A percentile compares a stretch with the other conserved stretches of the same genome.
phyloP scores from a whole-genome alignment of 2,888 invertebrate genomes.

The Taenaris catops region DNA sequence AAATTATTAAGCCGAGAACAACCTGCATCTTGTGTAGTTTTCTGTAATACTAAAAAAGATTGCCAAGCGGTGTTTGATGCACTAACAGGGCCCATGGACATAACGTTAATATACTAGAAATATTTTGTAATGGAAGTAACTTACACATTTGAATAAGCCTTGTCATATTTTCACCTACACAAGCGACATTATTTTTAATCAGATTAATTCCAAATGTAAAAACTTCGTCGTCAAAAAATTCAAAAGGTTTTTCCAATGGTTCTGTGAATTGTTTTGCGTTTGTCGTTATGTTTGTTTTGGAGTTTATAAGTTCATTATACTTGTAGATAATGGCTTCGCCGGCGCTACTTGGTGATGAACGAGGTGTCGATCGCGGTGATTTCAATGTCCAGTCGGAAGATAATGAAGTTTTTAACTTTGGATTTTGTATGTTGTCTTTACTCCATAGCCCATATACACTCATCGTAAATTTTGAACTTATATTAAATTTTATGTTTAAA shows the following conservation, averaged over 20 bases:
- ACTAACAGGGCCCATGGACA: too few species aligned
- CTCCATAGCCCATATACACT: slow-evolving; percentile 40
- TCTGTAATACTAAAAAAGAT: too few species aligned
- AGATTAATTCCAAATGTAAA: slow-evolving; percentile 67
- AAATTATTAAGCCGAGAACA: too few species aligned
- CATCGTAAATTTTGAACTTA: slow-evolving; percentile 37
- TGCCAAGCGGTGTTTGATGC: too few species aligned
- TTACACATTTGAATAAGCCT: slow-evolving; percentile 67
- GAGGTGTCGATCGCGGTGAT: slow-evolving; percentile 36
- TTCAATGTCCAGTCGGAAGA: slow-evolving; percentile 40
- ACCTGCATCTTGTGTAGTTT: too few species aligned
- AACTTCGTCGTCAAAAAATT: slow-evolving; percentile 67
- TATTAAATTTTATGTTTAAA: too few species aligned
- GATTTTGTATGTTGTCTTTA: slow-evolving; percentile 30
- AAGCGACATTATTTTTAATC: slow-evolving; percentile 65
- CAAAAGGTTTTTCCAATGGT: slow-evolving; percentile 53
- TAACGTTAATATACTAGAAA: too few species aligned
- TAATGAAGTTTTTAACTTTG: slow-evolving; percentile 31
- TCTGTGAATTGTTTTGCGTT: slow-evolving; percentile 42
- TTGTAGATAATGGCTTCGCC: slow-evolving; percentile 53
- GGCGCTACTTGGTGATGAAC: slow-evolving; percentile 37
- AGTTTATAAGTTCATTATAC: slow-evolving; percentile 54
- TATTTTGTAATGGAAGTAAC: too few species aligned
- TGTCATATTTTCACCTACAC: slow-evolving; percentile 63
- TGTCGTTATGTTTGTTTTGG: slow-evolving; percentile 46